phyloP scores from a whole-genome alignment of 2,888 invertebrate species.

The Gibbula magus region DNA sequence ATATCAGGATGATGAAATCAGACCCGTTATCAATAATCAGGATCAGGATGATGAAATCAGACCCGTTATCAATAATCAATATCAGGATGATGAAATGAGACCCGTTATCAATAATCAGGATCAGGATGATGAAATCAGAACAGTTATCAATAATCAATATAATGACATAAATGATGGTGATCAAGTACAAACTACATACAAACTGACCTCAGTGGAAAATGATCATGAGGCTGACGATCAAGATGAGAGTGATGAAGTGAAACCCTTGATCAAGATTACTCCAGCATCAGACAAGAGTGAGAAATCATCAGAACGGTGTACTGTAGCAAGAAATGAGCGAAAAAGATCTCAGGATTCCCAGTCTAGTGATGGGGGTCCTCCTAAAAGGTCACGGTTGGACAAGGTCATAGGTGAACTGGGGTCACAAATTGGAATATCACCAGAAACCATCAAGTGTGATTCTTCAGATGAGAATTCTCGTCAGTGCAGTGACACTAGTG shows the following conservation, averaged over 20 bases:
- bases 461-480: conserved; percentile 42
- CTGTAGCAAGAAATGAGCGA: conserved; percentile 27
- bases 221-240: conserved; percentile 24
- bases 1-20: too few species aligned
- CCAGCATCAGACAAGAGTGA: conserved; percentile 4
- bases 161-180: not conserved
- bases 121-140: too few species aligned
- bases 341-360: conserved; percentile 12
- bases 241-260: not conserved
- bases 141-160: too few species aligned
- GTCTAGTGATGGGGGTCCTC: conserved; percentile 48
- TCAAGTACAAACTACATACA: not conserved
- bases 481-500: conserved; percentile 36
- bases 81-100: too few species aligned
- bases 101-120: too few species aligned
- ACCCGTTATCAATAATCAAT: too few species aligned
- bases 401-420: conserved; percentile 55
- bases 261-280: not conserved
- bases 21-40: too few species aligned
- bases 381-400: conserved; percentile 54
- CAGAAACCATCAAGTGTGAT: conserved; percentile 43
- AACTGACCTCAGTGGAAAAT: not conserved
- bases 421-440: conserved; percentile 46
- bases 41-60: too few species aligned
- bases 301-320: not conserved